Conservation (phyloP, 2,113 vertebrate genomes). For the Ctenomys sociabilis region DNA sequence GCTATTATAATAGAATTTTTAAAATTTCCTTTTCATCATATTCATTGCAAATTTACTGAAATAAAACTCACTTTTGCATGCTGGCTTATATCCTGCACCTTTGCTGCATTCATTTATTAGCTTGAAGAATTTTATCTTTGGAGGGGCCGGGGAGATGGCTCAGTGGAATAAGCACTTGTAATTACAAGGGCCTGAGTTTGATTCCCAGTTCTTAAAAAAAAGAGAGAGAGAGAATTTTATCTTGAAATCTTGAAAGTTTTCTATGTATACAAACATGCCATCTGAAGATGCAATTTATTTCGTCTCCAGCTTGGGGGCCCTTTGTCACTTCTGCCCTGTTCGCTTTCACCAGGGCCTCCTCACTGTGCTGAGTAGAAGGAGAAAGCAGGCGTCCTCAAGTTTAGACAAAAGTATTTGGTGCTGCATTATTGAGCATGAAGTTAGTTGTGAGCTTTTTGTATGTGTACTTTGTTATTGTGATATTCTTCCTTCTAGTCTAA, state of each 20-base stretch:
- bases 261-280: not conserved
- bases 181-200: too few relatives aligned
- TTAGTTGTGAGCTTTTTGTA: not conserved
- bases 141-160: too few relatives aligned
- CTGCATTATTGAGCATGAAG: not conserved
- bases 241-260: not conserved
- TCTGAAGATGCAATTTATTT: not conserved
- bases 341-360: not conserved
- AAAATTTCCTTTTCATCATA: not conserved
- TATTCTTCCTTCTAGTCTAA: not conserved
- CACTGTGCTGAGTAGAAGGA: not conserved
- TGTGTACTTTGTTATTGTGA: not conserved
- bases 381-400: not conserved
- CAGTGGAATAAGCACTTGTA: too few relatives aligned
- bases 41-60: not conserved
- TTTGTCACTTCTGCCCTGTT: not conserved
- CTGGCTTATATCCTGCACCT: not conserved
- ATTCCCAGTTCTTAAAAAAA: too few relatives aligned
- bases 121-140: not conserved
- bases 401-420: not conserved
- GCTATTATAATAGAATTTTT: not conserved
- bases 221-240: constrained; percentile 16
- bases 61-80: not conserved
- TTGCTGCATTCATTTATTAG: not conserved
- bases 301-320: not conserved